These are phyloP conservation scores for Antedon mediterranea DNA, from an alignment of 53 echinoderm and acorn worm genomes.

Conservation along the genomic window DNA sequence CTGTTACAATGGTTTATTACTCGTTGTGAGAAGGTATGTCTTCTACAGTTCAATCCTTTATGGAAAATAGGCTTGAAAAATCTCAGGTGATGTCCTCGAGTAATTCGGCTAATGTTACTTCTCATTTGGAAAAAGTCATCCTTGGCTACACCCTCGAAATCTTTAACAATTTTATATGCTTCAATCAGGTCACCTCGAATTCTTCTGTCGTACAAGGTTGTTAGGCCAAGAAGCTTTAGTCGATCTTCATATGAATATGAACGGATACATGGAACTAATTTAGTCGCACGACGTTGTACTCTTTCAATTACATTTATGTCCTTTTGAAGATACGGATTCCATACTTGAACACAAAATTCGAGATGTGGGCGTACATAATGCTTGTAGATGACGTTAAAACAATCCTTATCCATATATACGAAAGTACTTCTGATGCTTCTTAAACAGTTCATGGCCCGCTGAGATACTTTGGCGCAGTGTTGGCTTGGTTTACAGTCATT, in stretches of 20 bases:
- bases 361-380: too few relatives aligned
- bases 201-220: not conserved
- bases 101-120: too few relatives aligned
- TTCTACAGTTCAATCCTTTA: too few relatives aligned
- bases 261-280: not conserved
- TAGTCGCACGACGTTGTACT: not conserved
- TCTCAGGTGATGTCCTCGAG: too few relatives aligned
- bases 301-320: not conserved
- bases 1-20: too few relatives aligned
- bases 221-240: not conserved
- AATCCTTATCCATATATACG: not conserved
- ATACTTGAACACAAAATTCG: not conserved
- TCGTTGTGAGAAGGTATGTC: too few relatives aligned
- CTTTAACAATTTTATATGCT: not conserved
- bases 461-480: conserved; percentile 8
- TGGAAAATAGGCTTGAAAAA: too few relatives aligned
- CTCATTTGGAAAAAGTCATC: too few relatives aligned
- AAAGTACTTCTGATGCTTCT: conserved; percentile 8
- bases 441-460: conserved; percentile 8
- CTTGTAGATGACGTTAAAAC: not conserved
- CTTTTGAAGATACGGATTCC: not conserved
- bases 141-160: not conserved
- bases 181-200: not conserved
- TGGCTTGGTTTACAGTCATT: conserved; percentile 12
- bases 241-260: not conserved